Base-by-base conservation (phyloP, 2,888 invertebrate genomes). In the Volucella inflata region DNA sequence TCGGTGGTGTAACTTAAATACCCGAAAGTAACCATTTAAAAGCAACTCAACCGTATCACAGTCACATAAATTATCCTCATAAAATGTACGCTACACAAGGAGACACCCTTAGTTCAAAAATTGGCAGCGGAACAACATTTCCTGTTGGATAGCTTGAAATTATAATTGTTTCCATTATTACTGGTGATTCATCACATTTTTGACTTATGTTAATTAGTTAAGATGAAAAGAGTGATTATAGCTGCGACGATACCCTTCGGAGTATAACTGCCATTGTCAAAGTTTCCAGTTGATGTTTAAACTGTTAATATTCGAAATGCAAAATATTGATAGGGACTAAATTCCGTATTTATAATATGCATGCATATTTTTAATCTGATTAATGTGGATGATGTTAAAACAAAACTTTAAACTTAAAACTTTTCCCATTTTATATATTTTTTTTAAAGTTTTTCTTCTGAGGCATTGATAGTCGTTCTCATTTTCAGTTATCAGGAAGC, bases 101-200 rank as follows among this genome's bases (percentile, higher is more conserved):
- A 57, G 67, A 60, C 60, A 77, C 72, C 77, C 74, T 81, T 72
- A 64, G 38, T 42, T 30, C 50, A 21, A 14, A 17, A 44, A 46
- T 40, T 17, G 21, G 46, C 44, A 60, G 48, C 50, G 64, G 17
- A 11, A 55, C 50, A 30, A 51, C 17, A 40, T 67, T 62, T 76
- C 60, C 71, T 65, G 72, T 57, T 79, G 57, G 62, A 67, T 67
- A 48, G 67, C 60, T 76, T 72, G 59, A 68, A 77, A 85, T 81
- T 85, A 72, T 81, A 85, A 85, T 85, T 81, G 71, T 85, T 85
- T 62, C 85, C 81, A 77, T 77, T 81, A 85, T 77, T 72, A 64
- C 81, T 72, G 55, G 81, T 62, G 81, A 85, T 85, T 85, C 85
- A 85, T 85, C 85, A 85, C 85, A 72, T 85, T 85, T 85, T 76